These are phyloP conservation scores for Macrobrachium rosenbergii DNA, from an alignment of 1,140 invertebrate species.

Conservation along the genomic window DNA sequence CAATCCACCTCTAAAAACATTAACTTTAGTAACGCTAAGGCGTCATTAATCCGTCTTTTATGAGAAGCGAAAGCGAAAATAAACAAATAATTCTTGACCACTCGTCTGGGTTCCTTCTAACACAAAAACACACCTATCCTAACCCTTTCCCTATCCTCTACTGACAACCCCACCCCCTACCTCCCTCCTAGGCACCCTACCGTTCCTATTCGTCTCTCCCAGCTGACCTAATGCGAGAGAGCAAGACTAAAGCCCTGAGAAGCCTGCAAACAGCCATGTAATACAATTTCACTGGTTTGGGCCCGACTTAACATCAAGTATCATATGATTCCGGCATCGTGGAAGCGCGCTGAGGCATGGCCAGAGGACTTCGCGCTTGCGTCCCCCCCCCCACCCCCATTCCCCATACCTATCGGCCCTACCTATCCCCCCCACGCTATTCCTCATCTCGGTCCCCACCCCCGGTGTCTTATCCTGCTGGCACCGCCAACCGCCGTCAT, in stretches of 20 bases:
- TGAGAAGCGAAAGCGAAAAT: too few species aligned
- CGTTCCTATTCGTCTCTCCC: not conserved
- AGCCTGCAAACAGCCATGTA: conserved; percentile 49
- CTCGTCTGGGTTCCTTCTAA: not conserved
- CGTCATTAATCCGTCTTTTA: not conserved
- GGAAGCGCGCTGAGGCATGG: conserved; percentile 36
- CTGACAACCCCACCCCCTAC: not conserved
- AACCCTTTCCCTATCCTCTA: not conserved
- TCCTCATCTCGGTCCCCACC: too few species aligned
- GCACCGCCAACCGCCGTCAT: too few species aligned
- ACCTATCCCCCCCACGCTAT: too few species aligned
- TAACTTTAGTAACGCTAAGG: too few species aligned
- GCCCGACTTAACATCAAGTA: conserved; percentile 58
- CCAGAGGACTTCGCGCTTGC: not conserved
- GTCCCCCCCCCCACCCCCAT: too few species aligned
- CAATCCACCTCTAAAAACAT: too few species aligned
- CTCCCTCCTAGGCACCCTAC: not conserved
- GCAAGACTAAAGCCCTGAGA: not conserved
- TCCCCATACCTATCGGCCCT: too few species aligned
- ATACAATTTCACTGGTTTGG: conserved; percentile 60
- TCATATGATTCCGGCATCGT: conserved; percentile 44
- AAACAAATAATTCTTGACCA: not conserved
- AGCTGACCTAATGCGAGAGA: conserved; percentile 43
- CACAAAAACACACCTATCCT: not conserved
- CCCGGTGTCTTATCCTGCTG: too few species aligned